These are phyloP conservation scores for Drosophila sturtevanti DNA, from an alignment of 1,140 invertebrate species.

Conservation along the genomic window DNA sequence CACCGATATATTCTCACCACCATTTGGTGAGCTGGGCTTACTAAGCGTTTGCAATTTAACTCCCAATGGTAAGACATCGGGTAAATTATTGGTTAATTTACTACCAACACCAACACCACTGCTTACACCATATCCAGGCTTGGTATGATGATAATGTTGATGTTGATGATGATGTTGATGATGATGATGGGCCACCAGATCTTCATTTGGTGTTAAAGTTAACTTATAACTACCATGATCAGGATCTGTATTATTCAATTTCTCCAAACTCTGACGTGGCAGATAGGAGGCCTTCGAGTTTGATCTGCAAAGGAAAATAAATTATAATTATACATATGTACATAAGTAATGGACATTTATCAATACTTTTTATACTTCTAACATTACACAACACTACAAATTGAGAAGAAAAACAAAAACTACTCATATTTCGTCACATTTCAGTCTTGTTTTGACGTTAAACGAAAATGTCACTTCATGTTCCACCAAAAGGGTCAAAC, in stretches of 20 bases:
- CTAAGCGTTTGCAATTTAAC: constrained; percentile 82
- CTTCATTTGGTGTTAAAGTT: constrained; percentile 88
- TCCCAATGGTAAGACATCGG: constrained; percentile 84
- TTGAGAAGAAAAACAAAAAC: too few species aligned
- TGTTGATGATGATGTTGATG: not conserved
- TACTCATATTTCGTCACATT: constrained; percentile 6
- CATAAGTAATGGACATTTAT: not conserved
- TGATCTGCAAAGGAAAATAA: constrained; percentile 86
- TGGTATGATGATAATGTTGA: constrained; percentile 46
- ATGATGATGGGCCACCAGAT: constrained; percentile 76
- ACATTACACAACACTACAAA: not conserved
- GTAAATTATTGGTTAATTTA: constrained; percentile 82
- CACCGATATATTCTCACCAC: constrained; percentile 42
- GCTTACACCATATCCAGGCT: constrained; percentile 54
- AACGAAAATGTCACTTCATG: constrained; percentile 2
- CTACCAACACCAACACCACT: constrained; percentile 38
- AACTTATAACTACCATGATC: constrained; percentile 90
- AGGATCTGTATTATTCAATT: constrained; percentile 84
- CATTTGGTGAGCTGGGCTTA: constrained; percentile 64
- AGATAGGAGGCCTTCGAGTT: constrained; percentile 91
- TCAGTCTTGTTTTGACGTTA: not conserved
- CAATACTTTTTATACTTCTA: not conserved
- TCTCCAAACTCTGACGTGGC: constrained; percentile 87
- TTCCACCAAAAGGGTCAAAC: not conserved
- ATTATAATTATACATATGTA: too few species aligned